phyloP scores from a whole-genome alignment of 2,113 vertebrate species.

The Glareola pratincola region DNA sequence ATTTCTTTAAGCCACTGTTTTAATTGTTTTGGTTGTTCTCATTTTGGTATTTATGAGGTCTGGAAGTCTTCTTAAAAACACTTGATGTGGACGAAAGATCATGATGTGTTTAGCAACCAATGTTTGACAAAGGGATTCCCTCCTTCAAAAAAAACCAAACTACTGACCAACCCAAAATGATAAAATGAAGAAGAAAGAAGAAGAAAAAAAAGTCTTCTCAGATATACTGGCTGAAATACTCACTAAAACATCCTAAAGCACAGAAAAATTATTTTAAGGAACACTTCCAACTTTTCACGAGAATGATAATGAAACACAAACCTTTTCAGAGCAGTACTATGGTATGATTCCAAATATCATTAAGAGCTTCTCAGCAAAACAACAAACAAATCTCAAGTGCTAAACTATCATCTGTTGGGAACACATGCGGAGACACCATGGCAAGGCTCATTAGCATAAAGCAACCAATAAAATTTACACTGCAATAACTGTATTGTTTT shows the following conservation, averaged over 20 bases:
- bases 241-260: neutral
- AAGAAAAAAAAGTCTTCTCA: neutral
- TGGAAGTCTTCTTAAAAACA: neutral
- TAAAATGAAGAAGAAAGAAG: neutral
- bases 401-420: slow-evolving; percentile 24
- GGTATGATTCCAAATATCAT: neutral
- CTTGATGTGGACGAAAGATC: neutral
- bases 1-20: neutral
- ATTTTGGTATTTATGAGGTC: neutral
- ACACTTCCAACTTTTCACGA: neutral
- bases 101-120: neutral
- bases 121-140: neutral
- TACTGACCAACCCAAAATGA: neutral
- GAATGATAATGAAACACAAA: neutral
- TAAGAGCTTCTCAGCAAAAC: neutral
- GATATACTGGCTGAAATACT: neutral
- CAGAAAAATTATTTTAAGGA: neutral
- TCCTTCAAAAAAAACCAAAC: neutral
- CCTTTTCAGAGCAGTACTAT: neutral
- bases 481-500: slow-evolving; percentile 56
- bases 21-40: neutral
- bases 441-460: slow-evolving; percentile 39
- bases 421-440: neutral
- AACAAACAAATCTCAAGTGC: slow-evolving; percentile 8
- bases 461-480: slow-evolving; percentile 27